phyloP scores from a whole-genome alignment of 2,888 invertebrate genomes.

The Lobophora halterata region DNA sequence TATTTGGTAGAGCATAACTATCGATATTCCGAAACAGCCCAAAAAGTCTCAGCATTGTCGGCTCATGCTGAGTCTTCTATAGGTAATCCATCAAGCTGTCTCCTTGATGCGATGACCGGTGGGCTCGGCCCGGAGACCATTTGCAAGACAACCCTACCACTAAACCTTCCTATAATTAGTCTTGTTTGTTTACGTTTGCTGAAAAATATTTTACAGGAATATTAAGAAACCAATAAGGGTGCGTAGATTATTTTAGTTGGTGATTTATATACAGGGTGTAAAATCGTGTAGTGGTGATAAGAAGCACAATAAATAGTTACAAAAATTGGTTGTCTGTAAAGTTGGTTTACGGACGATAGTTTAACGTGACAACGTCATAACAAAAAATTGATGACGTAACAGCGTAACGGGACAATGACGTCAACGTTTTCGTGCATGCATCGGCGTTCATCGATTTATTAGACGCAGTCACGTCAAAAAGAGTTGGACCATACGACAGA shows the following conservation, averaged over 20 bases:
- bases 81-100: slow-evolving; percentile 53
- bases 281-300: too few species aligned
- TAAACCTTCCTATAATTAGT: slow-evolving; percentile 12
- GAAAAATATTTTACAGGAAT: slow-evolving; percentile 15
- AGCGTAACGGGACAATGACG: too few species aligned
- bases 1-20: not conserved
- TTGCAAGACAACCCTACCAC: slow-evolving; percentile 13
- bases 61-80: slow-evolving; percentile 24
- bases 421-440: too few species aligned
- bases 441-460: too few species aligned
- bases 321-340: too few species aligned
- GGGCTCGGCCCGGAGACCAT: slow-evolving; percentile 25
- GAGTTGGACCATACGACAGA: too few species aligned
- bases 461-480: too few species aligned
- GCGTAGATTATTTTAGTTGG: too few species aligned
- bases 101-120: slow-evolving; percentile 42
- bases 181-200: slow-evolving; percentile 18
- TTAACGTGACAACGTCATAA: too few species aligned
- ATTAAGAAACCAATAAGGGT: slow-evolving; percentile 10
- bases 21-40: slow-evolving; percentile 4
- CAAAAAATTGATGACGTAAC: too few species aligned
- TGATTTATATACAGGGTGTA: slow-evolving; percentile 13
- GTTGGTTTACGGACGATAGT: too few species aligned
- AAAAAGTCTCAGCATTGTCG: slow-evolving; percentile 17
- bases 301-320: too few species aligned